phyloP scores from a whole-genome alignment of 2,888 invertebrate species.

The Oligia strigilis region DNA sequence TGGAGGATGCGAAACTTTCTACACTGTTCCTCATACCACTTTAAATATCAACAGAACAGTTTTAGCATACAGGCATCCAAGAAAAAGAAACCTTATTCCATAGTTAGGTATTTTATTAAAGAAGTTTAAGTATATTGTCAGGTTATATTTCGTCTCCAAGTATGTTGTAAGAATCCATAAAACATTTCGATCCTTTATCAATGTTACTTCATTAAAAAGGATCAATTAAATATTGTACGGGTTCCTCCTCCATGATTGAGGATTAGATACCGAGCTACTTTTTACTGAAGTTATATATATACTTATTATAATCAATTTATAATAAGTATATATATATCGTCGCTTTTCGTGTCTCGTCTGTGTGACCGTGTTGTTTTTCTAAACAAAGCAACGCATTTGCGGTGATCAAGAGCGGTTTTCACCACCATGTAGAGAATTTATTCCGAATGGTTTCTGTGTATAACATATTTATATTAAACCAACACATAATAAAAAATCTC shows the following conservation, averaged over 20 bases:
- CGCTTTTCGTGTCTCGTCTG: not conserved
- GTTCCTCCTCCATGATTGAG: constrained; percentile 16
- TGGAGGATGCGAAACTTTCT: not conserved
- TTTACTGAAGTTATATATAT: not conserved
- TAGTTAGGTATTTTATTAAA: not conserved
- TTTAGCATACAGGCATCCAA: not conserved
- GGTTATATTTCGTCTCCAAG: not conserved
- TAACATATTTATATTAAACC: not conserved
- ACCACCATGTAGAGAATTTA: not conserved
- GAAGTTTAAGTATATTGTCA: not conserved
- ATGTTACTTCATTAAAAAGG: constrained; percentile 20
- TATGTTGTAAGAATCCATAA: constrained; percentile 18
- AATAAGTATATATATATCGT: too few relatives aligned
- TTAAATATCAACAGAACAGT: not conserved
- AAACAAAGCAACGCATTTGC: not conserved
- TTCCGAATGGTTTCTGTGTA: not conserved
- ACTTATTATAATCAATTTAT: not conserved
- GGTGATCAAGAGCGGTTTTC: not conserved
- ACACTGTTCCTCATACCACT: too few relatives aligned
- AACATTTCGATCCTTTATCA: constrained; percentile 14
- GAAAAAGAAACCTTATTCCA: too few relatives aligned
- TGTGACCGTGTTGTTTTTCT: not conserved
- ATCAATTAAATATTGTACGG: not conserved
- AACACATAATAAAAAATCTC: not conserved
- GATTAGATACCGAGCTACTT: not conserved